Base-by-base conservation (phyloP, 37 sponge, comb jelly and placozoan species). In the Aphrocallistes beatrix region DNA sequence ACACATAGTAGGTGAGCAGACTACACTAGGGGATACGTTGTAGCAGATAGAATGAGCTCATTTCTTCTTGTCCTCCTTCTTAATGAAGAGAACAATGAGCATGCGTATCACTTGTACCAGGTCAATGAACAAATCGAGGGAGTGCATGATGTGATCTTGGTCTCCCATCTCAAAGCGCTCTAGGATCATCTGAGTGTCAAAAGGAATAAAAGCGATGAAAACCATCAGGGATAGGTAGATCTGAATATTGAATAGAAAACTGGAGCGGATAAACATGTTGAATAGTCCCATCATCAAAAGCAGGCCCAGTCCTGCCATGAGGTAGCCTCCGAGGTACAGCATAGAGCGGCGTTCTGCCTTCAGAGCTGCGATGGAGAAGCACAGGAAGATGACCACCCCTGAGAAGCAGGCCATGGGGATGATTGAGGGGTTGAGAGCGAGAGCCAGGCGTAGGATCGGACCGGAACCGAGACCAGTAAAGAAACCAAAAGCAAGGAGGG, bases 111-210 rank as follows among this genome's bases (percentile, higher is more conserved):
- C 91, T 82, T 90, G 90, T 45, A 97, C 85, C 81, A 97, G 94
- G 88, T 97, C 98, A 0, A 97, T 85, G 89, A 97, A 97, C 81
- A 97, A 91, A 38, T 95, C 98, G 0, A 97, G 86, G 39, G 98
- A 95, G 86, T 97, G 98, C 92, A 89, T 89, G 89, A 94, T 90
- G 81, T 86, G 94, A 84, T 97, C 98, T 0, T 89, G 51, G 86
- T 97, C 93, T 21, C 98, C 98, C 83, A 38, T 60, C 42, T 92
- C 85, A 75, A 87, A 90, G 82, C 88, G 87, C 91, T 97, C 93
- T n/a, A 94, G 88, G 49, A 97, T 97, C 48, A 97, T 91, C 60
- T 97, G 98, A 36, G 98, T 97, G 86, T 97, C 98, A 51, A 91
- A 97, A 51, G 94, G 86, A 1, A 97, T 92, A 86, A 97, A 97